Base-by-base conservation (phyloP, 2,797 vertebrate species). In the Gadopsis marmoratus region DNA sequence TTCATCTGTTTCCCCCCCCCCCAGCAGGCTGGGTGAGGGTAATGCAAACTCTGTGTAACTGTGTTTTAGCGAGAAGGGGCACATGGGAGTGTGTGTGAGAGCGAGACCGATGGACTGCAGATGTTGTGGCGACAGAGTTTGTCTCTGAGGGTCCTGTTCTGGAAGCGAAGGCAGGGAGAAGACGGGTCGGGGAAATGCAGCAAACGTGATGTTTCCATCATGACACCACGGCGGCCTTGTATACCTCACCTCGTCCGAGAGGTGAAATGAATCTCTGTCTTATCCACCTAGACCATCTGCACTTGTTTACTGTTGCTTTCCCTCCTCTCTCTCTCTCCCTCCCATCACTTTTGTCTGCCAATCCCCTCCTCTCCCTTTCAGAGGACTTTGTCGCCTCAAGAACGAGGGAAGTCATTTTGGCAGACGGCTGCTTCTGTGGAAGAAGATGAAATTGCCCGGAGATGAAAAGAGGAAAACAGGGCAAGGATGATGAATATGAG, bases 101-200 rank as follows among this genome's bases (percentile, higher is more conserved):
- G 53, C 12, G 48, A 87, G 55, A 85, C 63, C 77, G 86, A 86
- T 88, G 79, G 74, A 45, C 51, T 13, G 74, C 81, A 78, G 74
- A 85, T 84, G 81, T 71, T 23, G 62, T 69, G 26, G 69, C 69
- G 41, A 50, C 37, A 59, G 48, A 71, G 8, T 66, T 74, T 56
- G 59, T 68, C 85, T 82, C 68, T 0, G 23, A 65, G 60, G 82
- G 72, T 81, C 54, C 78, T 3, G 39, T 74, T 84, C 65, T 67
- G 83, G 83, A 85, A 74, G 71, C 39, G n/a, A 64, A 65, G 59
- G 74, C 47, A 50, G 39, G 41, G 63, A 54, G 45, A 14, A 26
- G 23, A 45, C 6, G 1, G 5, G 58, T 26, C 35, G 37, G 26
- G 61, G 63, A 56, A 56, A 56, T 1, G 4, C 23, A 5, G 31